Evolutionary conservation across 2,113 vertebrate genomes (phyloP).

Genomic region (Macquaria australasica): DNA sequence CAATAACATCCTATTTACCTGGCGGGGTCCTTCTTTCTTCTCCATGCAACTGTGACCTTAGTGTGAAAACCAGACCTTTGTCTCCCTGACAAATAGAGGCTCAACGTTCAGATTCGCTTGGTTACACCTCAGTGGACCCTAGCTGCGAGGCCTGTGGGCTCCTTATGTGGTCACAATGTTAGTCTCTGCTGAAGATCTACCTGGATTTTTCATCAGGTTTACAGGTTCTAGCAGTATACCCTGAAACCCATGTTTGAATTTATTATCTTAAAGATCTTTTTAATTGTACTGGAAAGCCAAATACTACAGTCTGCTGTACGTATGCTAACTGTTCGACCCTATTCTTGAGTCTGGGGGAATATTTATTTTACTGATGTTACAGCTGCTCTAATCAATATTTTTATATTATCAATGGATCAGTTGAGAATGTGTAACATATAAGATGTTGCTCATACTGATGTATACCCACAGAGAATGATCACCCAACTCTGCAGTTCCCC

Average conservation of each 20-base stretch:
- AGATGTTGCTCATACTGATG: not conserved
- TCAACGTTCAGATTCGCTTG: constrained; percentile 79
- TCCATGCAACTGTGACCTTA: constrained; percentile 83
- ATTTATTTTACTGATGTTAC: not conserved
- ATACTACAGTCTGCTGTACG: not conserved
- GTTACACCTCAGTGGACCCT: constrained; percentile 76
- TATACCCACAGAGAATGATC: not conserved
- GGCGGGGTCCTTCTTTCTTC: constrained; percentile 81
- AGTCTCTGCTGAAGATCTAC: constrained; percentile 40
- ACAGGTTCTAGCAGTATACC: not conserved
- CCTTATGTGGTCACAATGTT: constrained; percentile 62
- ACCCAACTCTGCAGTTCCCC: not conserved
- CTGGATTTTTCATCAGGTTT: constrained; percentile 36
- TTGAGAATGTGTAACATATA: not conserved
- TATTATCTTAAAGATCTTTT: constrained; percentile 4
- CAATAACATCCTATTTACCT: constrained; percentile 87
- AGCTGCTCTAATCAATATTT: not conserved
- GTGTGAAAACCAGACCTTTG: constrained; percentile 81
- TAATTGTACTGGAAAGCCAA: not conserved
- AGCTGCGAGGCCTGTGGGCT: constrained; percentile 57
- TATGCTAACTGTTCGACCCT: not conserved
- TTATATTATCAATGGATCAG: not conserved
- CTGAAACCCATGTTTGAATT: not conserved
- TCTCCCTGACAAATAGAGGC: constrained; percentile 82
- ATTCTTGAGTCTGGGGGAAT: not conserved